Evolutionary conservation across 2,888 invertebrate genomes (phyloP).

Genomic region (Parnassius apollo): DNA sequence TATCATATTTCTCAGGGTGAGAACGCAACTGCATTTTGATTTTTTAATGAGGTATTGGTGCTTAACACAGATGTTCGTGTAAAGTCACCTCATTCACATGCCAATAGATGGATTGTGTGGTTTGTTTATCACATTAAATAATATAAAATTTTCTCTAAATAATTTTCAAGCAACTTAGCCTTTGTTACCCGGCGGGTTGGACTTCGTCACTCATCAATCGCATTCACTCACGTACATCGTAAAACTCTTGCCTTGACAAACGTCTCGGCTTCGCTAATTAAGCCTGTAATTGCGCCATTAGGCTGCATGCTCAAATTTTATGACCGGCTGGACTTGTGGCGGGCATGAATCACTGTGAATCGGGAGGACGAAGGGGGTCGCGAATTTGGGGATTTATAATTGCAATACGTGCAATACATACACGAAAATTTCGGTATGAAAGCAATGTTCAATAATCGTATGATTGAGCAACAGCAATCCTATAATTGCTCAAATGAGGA

Average conservation of each 20-base stretch:
- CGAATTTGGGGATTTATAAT: constrained; percentile 3
- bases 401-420: too few relatives aligned
- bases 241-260: constrained; percentile 61
- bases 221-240: constrained; percentile 59
- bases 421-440: too few relatives aligned
- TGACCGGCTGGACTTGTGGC: constrained; percentile 48
- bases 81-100: too few relatives aligned
- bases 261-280: constrained; percentile 66
- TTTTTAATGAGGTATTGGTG: too few relatives aligned
- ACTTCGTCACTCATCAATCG: constrained; percentile 31
- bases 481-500: too few relatives aligned
- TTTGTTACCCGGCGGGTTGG: neutral
- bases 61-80: too few relatives aligned
- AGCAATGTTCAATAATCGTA: too few relatives aligned
- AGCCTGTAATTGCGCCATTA: constrained; percentile 66
- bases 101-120: too few relatives aligned
- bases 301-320: constrained; percentile 67
- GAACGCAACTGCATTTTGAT: too few relatives aligned
- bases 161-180: neutral
- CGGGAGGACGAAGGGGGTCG: constrained; percentile 28
- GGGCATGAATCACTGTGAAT: constrained; percentile 35
- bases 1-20: too few relatives aligned
- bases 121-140: too few relatives aligned
- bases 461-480: too few relatives aligned
- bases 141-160: neutral